Evolutionary conservation across 2,888 invertebrate species (phyloP), one percentile per base, ranked within the genome.

Genomic region (Brachynemurus nebulosus): DNA sequence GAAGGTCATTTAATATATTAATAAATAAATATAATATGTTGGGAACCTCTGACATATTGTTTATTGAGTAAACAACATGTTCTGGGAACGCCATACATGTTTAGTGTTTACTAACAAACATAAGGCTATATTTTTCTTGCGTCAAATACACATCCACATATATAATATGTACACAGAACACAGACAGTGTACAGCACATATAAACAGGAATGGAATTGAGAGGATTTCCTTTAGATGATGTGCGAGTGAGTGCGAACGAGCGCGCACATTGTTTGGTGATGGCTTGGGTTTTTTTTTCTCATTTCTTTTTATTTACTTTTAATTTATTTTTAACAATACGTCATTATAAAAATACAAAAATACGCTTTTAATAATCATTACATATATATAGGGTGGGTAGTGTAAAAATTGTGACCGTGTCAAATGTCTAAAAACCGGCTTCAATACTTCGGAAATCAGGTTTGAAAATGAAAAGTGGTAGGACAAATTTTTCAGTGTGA

Each of bases 301-400:
- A 30, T 30, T 30, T 30, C n/a, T 30, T 12, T 30, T 30, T 30
- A 30, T 30, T 30, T 30, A 30, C 30, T 30, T 30, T 30, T 30
- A 30, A 30, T 30, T 30, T 30, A 30, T 30, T 30, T 30, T 30
- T 30, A 30, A 30, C 14, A 30, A 30, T 30, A 30, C 30, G 30
- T 30, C 30, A 30, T 30, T 30, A 30, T n/a, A 30, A 12, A n/a
- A n/a, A n/a, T n/a, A n/a, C n/a, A 30, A 4, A 30, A n/a, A 30
- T 30, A 30, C 14, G 30, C 30, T 14, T 12, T 30, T 12, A 30
- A 30, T 14, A 30, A 30, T 30, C n/a, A 30, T 30, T 30, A 30
- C n/a, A 30, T 14, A 30, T 14, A 30, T 7, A 30, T 6, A 30
- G n/a, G n/a, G n/a, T n/a, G n/a, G n/a, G n/a, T n/a, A n/a, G n/a